Percentiles rank a stretch among this genome's conserved stretches.
Evolutionary conservation across 2,888 invertebrate species (phyloP).

Genomic region (Itoplectis maculator): DNA sequence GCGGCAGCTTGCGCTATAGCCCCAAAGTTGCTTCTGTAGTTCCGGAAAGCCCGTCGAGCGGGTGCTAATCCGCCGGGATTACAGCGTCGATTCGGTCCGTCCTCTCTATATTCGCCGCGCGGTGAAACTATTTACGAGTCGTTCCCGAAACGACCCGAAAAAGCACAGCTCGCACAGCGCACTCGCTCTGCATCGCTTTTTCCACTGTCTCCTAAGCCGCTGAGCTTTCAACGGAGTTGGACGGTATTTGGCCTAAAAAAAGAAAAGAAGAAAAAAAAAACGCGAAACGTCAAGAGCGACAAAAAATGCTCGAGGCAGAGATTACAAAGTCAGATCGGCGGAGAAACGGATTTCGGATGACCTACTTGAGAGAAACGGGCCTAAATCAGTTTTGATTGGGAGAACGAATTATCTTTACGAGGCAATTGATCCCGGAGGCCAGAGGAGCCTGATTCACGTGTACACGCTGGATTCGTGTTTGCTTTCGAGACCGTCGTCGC

Average conservation of each 20-base stretch:
- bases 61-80: constrained; percentile 51
- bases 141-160: background rate
- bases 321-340: constrained; percentile 38
- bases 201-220: background rate
- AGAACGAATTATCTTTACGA: constrained; percentile 64
- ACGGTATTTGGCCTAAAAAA: background rate
- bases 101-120: background rate
- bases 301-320: constrained; percentile 1
- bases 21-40: constrained; percentile 8
- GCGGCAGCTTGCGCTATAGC: too few species aligned
- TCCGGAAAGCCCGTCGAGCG: constrained; percentile 43
- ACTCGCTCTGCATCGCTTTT: background rate
- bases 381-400: constrained; percentile 64
- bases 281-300: background rate
- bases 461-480: background rate
- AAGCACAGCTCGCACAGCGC: too few species aligned
- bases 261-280: constrained; percentile 9
- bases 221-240: constrained; percentile 25
- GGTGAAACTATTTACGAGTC: constrained; percentile 17
- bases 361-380: constrained; percentile 48
- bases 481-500: background rate
- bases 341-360: constrained; percentile 36
- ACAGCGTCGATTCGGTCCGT: constrained; percentile 45
- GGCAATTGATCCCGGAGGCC: constrained; percentile 65
- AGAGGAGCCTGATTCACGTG: constrained; percentile 29